Conservation (phyloP, 2,888 invertebrate genomes). For the Drepana falcataria region DNA sequence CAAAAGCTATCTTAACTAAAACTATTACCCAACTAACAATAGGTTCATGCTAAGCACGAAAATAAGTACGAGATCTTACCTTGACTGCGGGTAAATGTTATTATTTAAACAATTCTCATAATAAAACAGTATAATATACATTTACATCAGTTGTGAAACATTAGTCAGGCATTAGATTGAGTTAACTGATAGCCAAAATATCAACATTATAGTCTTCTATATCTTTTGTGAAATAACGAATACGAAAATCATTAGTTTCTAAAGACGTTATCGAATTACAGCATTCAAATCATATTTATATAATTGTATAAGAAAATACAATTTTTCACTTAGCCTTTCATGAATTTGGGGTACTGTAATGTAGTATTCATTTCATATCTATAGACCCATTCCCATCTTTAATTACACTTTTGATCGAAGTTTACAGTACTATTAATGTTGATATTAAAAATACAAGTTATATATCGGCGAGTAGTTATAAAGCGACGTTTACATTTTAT, state of each 20-base stretch:
- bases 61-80: background rate
- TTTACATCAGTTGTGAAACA: background rate
- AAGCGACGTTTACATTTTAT: slow-evolving; percentile 28
- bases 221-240: too few relatives aligned
- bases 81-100: background rate
- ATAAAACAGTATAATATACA: background rate
- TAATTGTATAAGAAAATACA: too few relatives aligned
- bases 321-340: too few relatives aligned
- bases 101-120: background rate
- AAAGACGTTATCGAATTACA: too few relatives aligned
- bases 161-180: background rate
- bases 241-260: too few relatives aligned
- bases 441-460: background rate
- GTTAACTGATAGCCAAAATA: background rate
- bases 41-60: background rate
- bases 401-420: too few relatives aligned
- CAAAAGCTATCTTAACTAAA: background rate
- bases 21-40: background rate
- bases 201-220: background rate
- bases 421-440: too few relatives aligned
- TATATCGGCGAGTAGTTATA: slow-evolving; percentile 23
- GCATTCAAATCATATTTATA: too few relatives aligned
- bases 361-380: too few relatives aligned
- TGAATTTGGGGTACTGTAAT: too few relatives aligned
- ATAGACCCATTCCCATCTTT: too few relatives aligned